Base-by-base conservation (phyloP, 2,888 invertebrate species). In the Prosapia bicincta region DNA sequence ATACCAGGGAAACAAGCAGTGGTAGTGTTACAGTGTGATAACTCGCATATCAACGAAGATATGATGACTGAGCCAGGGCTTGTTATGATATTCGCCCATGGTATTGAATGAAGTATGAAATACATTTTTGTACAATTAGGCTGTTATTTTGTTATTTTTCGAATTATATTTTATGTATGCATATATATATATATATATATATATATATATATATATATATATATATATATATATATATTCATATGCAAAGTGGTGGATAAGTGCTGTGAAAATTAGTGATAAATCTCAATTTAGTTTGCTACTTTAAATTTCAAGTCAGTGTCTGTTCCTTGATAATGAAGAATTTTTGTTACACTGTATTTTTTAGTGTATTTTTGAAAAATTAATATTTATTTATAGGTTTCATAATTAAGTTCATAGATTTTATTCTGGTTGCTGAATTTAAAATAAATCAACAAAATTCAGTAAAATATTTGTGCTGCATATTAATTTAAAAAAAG, bases 81-180 rank as follows among this genome's bases (percentile, higher is more conserved):
- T 79, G 97, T 98, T 72, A 97, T 98, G 97, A 98, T 98, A 83
- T 98, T 98, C 86, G 98, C 98, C 78, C 98, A 98, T 86, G 98
- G 98, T 78, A 96, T 98, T 81, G 95, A 95, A 54, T 54, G 20
- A 54, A 54, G 20, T 20, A 20, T 54, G 20, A 10, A n/a, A 20
- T 5, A 5, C n/a, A 5, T 20, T 10, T 20, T 54, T 54, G 54
- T 54, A 20, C 20, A 54, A 54, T 54, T 20, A 20, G 54, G 54
- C 54, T 54, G 54, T 54, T 54, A 54, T 13, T 13, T 13, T 38
- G 6, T 38, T 2, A 38, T 20, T 54, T 54, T n/a, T n/a, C n/a
- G n/a, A n/a, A n/a, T n/a, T n/a, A n/a, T n/a, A n/a, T n/a, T n/a
- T n/a, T n/a, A n/a, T n/a, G n/a, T n/a, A n/a, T n/a, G n/a, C n/a